Percentiles rank a stretch among this genome's conserved stretches.
Conservation (phyloP, 2,888 invertebrate species). For the Theretra japonica region DNA sequence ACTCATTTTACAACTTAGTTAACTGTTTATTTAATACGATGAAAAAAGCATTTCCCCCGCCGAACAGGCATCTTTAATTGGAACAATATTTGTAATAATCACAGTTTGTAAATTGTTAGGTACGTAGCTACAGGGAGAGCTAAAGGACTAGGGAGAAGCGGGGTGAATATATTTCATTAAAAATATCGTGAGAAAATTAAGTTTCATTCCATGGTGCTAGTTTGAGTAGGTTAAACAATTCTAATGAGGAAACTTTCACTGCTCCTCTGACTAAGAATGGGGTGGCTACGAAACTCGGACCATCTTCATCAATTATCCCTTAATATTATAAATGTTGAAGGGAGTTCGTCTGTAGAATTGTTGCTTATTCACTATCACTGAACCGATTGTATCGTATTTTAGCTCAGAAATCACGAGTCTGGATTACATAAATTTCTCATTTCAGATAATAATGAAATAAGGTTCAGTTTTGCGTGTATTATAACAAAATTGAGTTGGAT, state of each 20-base stretch:
- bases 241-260: constrained; percentile 62
- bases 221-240: constrained; percentile 56
- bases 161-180: constrained; percentile 9
- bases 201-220: constrained; percentile 25
- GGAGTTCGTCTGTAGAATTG: neutral
- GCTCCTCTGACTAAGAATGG: constrained; percentile 54
- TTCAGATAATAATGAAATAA: too few relatives aligned
- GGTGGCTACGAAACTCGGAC: constrained; percentile 44
- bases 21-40: too few relatives aligned
- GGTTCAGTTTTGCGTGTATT: too few relatives aligned
- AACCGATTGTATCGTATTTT: neutral
- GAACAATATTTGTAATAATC: neutral
- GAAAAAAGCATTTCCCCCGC: too few relatives aligned
- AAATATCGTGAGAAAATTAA: constrained; percentile 18
- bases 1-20: too few relatives aligned
- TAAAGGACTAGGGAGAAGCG: neutral
- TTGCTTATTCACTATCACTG: neutral
- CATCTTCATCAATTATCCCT: neutral
- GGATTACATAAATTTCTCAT: too few relatives aligned
- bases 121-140: neutral
- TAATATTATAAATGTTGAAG: constrained; percentile 8
- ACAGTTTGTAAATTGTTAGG: neutral
- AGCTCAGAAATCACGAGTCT: neutral
- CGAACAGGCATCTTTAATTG: too few relatives aligned
- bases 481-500: too few relatives aligned